Base-by-base conservation (phyloP, 1,140 invertebrate species). In the Drosophila pandora region DNA sequence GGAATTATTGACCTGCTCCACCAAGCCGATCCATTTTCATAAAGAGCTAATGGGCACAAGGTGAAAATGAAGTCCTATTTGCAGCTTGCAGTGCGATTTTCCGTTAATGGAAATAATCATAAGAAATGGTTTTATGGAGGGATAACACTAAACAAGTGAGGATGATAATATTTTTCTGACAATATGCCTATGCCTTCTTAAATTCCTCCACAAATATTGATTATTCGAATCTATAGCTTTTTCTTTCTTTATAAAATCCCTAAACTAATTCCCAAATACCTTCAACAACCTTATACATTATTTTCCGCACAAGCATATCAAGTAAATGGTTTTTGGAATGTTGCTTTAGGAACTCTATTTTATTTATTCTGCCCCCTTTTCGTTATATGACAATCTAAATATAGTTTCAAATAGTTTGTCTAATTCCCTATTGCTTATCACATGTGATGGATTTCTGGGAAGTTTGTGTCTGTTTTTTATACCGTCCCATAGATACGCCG, bases 21-120 rank as follows among this genome's bases (percentile, higher is more conserved):
- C 67, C 62, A 41, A 13, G 6, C 8, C 49, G 32, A 69, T 56
- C 41, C 50, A 69, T 68, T 68, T 68, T 69, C 82, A 82, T 85
- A 87, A 85, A 87, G 56, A 68, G 54, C 62, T 82, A 78, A 85
- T 79, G 56, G 65, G 9, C 74, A 47, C 74, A 87, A 87, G 82
- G 63, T 85, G 82, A 87, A 85, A 81, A 67, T 21, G 6, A 28
- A n/a, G 5, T 2, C 8, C 13, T 45, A 12, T n/a, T 5, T 10
- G 25, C 65, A 68, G 65, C 65, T 69, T 69, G 65, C 70, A 62
- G 39, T 43, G 41, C 50, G 58, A 73, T 54, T 73, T 62, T 73
- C 59, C 47, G 70, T 73, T 69, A 69, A 68, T 39, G 30, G 5
- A 41, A 41, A 41, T 10, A 37, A 4, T 37, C 34, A 37, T 37